Percentiles rank a stretch among this genome's conserved stretches.
phyloP scores from a whole-genome alignment of 1,140 invertebrate genomes.

The Achatina immaculata region DNA sequence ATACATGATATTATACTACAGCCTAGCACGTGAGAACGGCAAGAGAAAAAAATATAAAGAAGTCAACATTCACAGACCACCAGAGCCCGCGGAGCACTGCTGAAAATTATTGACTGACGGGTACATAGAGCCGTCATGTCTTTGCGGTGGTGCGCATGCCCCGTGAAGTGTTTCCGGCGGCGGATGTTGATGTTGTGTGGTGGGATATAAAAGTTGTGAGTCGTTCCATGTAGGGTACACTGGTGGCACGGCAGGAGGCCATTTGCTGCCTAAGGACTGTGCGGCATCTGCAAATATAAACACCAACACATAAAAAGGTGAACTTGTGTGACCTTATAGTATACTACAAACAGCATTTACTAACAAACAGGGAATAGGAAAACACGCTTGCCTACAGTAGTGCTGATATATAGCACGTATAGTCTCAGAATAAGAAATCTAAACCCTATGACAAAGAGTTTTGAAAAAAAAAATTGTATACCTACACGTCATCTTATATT shows the following conservation, averaged over 20 bases:
- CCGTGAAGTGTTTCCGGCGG: constrained; percentile 36
- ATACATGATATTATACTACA: too few species aligned
- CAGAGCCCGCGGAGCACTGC: constrained; percentile 37
- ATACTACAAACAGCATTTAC: too few species aligned
- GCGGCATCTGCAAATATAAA: constrained; percentile 37
- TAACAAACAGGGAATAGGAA: too few species aligned
- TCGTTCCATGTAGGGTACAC: constrained; percentile 46
- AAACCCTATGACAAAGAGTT: too few species aligned
- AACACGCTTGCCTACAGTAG: too few species aligned
- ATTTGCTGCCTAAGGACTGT: constrained; percentile 44
- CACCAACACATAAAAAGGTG: background rate
- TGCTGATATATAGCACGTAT: too few species aligned
- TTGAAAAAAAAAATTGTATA: too few species aligned
- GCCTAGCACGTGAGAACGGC: too few species aligned
- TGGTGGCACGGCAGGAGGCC: constrained; percentile 39
- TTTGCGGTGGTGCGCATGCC: constrained; percentile 34
- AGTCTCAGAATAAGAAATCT: too few species aligned
- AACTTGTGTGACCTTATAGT: background rate
- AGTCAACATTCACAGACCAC: constrained; percentile 4
- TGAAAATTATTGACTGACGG: constrained; percentile 34
- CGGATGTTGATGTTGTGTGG: constrained; percentile 40
- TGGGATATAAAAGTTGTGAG: constrained; percentile 39
- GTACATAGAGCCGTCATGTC: constrained; percentile 36
- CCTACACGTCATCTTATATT: too few species aligned
- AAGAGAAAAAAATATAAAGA: background rate